Evolutionary conservation across 2,888 invertebrate genomes (phyloP).

Genomic region (Brachypalpus laphriformis): DNA sequence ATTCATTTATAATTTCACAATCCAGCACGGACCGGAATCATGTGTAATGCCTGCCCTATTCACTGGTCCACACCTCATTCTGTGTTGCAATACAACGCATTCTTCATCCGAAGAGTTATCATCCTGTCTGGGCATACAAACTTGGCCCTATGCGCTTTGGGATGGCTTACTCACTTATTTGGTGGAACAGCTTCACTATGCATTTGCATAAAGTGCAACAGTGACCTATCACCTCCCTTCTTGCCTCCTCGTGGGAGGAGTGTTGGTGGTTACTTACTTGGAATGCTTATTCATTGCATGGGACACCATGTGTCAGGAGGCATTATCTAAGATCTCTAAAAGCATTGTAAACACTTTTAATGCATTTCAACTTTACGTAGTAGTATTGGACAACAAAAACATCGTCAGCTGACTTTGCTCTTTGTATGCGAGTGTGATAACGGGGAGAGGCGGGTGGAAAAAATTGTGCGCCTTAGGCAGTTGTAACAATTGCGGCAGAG

Average conservation of each 20-base stretch:
- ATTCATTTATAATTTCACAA: conserved; percentile 44
- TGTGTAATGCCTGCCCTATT: conserved; percentile 28
- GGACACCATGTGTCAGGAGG: conserved; percentile 39
- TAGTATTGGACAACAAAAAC: neutral
- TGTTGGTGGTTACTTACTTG: conserved; percentile 11
- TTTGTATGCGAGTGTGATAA: neutral
- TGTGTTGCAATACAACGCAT: conserved; percentile 9
- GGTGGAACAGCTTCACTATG: conserved; percentile 24
- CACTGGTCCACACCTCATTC: conserved; percentile 37
- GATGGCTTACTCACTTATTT: conserved; percentile 43
- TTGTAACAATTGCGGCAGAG: conserved; percentile 11
- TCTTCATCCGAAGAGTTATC: conserved; percentile 16
- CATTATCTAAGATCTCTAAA: conserved; percentile 65
- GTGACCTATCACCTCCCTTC: conserved; percentile 53
- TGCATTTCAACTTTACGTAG: conserved; percentile 52
- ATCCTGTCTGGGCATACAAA: conserved; percentile 20
- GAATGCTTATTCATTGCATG: conserved; percentile 33
- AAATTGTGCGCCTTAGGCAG: neutral
- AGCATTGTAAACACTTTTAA: conserved; percentile 72
- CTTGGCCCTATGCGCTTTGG: neutral
- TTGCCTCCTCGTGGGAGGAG: neutral
- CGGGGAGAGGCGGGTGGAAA: neutral
- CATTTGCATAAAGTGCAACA: conserved; percentile 68
- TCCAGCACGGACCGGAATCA: conserved; percentile 35
- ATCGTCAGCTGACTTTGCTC: conserved; percentile 7